Evolutionary conservation across 1,140 invertebrate genomes (phyloP), one percentile per base, ranked within the genome.

Genomic region (Lepidostoma basale): DNA sequence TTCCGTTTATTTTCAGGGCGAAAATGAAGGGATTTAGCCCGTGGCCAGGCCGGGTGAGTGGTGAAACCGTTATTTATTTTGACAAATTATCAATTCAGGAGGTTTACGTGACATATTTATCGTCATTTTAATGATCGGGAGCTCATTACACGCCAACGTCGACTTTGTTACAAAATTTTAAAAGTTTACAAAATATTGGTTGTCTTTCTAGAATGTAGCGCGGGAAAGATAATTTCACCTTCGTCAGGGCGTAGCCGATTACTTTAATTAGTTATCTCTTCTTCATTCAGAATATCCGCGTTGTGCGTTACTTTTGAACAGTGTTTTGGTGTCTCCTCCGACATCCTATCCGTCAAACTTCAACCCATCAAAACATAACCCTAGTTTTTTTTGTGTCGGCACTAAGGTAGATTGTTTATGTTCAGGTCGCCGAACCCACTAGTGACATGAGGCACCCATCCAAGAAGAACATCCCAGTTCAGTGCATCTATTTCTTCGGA

Each of bases 21-120:
- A 95, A 95, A 87, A 96, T 96, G 93, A 96, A 95, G 85, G 92
- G 93, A 76, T 97, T 94, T 84, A 92, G 92, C 67, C 92, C 93
- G 68, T 97, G 94, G 94, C 94, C 94, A 40, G 93, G 91, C 81
- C 91, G 92, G 88, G 93, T 96, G 88, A 90, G 70, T 67, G 20
- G 16, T 26, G 39, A 59, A 60, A 67, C 64, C 64, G 64, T 67
- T 67, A 67, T 67, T 59, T 33, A 60, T 40, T 25, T 42, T 42
- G 56, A 23, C 28, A 60, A 42, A 22, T 60, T n/a, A 42, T 42
- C 20, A 60, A 16, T 36, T 36, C 30, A 3, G 14, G 30, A 0
- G 18, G 36, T 22, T 33, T 42, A 8, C 12, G 20, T 23, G 22
- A 60, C 20, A 14, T 18, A 25, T 42, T 23, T 16, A 10, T 9